phyloP scores from a whole-genome alignment of 2,888 invertebrate species.

The Dexiosoma caninum region DNA sequence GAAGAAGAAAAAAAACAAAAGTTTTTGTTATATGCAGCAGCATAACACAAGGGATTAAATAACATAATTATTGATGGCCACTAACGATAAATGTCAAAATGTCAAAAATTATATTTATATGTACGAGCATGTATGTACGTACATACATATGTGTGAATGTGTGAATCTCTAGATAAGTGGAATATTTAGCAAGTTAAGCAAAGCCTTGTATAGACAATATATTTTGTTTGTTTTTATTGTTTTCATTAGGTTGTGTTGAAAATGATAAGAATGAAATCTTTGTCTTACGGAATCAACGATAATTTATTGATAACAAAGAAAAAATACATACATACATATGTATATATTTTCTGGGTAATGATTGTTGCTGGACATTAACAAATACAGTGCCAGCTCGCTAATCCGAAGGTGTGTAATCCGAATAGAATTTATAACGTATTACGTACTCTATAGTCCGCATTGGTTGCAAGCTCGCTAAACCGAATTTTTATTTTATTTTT shows the following conservation, averaged over 20 bases:
- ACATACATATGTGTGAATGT: background rate
- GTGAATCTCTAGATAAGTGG: background rate
- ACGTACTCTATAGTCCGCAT: no score
- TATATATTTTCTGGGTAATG: constrained; percentile 27
- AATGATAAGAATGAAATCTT: no score
- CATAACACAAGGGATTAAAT: constrained; percentile 26
- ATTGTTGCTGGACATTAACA: constrained; percentile 30
- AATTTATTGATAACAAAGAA: constrained; percentile 9
- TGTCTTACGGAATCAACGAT: constrained; percentile 25
- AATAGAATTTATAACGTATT: no score
- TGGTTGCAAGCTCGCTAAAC: no score
- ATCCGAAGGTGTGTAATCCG: no score
- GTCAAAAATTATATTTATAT: constrained; percentile 46
- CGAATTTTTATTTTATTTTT: no score
- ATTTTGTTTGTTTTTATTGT: background rate
- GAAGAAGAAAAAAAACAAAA: background rate
- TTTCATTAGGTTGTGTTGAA: background rate
- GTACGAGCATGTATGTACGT: background rate
- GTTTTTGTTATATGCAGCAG: background rate
- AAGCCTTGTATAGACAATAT: background rate
- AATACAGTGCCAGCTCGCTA: no score
- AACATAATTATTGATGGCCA: constrained; percentile 36
- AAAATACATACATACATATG: no score
- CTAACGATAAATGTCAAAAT: constrained; percentile 52
- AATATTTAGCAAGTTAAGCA: background rate